These are phyloP conservation scores for Mycteria americana DNA, from an alignment of 2,797 vertebrate species.

Conservation along the genomic window DNA sequence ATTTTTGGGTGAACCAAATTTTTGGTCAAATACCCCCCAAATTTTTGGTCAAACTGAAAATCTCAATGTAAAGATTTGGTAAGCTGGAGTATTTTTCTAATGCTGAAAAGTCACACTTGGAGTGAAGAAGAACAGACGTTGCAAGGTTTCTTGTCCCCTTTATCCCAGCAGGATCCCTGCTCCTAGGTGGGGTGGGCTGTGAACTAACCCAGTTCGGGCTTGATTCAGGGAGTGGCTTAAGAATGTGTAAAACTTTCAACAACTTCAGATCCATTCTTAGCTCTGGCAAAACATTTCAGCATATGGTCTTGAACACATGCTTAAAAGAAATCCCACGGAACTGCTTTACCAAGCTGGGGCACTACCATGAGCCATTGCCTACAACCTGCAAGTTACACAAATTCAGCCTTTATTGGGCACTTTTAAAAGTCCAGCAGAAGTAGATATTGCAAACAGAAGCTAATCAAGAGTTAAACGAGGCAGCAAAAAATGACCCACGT, in stretches of 20 bases:
- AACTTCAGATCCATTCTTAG: background rate
- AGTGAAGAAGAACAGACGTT: background rate
- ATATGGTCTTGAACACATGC: background rate
- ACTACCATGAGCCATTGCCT: background rate
- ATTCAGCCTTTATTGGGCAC: background rate
- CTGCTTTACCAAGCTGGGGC: background rate
- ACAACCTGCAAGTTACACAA: background rate
- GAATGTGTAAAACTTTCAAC: background rate
- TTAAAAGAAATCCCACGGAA: background rate
- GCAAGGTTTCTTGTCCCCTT: background rate
- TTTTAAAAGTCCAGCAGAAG: background rate
- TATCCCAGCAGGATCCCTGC: background rate
- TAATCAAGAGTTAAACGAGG: background rate
- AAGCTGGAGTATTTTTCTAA: background rate
- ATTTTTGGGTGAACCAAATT: no score
- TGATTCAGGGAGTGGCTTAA: background rate
- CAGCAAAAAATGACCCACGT: background rate
- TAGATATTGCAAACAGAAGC: background rate
- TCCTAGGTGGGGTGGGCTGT: background rate
- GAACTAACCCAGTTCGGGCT: background rate
- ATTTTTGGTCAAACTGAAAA: background rate
- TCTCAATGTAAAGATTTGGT: background rate
- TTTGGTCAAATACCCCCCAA: rapidly evolving
- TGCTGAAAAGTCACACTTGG: background rate
- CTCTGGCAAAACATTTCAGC: background rate